Evolutionary conservation across 2,797 vertebrate genomes (phyloP).

Genomic region (Lithobates sylvaticus): DNA sequence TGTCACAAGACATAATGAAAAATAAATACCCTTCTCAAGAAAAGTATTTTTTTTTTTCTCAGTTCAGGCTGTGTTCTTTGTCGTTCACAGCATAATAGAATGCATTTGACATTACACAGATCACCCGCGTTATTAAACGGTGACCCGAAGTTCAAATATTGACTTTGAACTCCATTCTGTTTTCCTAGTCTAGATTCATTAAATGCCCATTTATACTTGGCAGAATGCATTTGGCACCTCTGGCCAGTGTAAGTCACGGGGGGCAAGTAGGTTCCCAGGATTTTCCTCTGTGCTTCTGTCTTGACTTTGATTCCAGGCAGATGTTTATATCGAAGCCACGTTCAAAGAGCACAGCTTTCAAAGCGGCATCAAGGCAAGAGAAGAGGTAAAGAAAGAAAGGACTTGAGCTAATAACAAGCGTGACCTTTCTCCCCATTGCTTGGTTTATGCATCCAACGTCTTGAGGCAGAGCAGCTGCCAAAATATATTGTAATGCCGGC

Average conservation of each 20-base stretch:
- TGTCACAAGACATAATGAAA: background rate
- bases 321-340: slow-evolving; percentile 30
- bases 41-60: background rate
- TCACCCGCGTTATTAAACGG: background rate
- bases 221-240: background rate
- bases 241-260: slow-evolving; percentile 11
- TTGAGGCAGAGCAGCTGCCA: slow-evolving; percentile 4
- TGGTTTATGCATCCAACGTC: background rate
- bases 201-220: slow-evolving; percentile 16
- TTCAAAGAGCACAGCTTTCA: slow-evolving; percentile 36
- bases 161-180: slow-evolving; percentile 1
- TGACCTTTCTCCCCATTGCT: slow-evolving; percentile 33
- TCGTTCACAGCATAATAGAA: background rate
- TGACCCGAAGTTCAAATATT: slow-evolving; percentile 15
- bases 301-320: slow-evolving; percentile 43
- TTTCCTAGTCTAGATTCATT: background rate
- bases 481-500: background rate
- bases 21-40: background rate
- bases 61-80: background rate
- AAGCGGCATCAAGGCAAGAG: slow-evolving; percentile 29
- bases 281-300: slow-evolving; percentile 8
- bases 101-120: background rate
- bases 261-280: slow-evolving; percentile 11
- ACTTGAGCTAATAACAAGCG: slow-evolving; percentile 28
- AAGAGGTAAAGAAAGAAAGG: slow-evolving; percentile 22